Percentiles rank a stretch among this genome's conserved stretches.
Evolutionary conservation across 2,113 vertebrate species (phyloP).

Genomic region (Trochalopteron elliotii): DNA sequence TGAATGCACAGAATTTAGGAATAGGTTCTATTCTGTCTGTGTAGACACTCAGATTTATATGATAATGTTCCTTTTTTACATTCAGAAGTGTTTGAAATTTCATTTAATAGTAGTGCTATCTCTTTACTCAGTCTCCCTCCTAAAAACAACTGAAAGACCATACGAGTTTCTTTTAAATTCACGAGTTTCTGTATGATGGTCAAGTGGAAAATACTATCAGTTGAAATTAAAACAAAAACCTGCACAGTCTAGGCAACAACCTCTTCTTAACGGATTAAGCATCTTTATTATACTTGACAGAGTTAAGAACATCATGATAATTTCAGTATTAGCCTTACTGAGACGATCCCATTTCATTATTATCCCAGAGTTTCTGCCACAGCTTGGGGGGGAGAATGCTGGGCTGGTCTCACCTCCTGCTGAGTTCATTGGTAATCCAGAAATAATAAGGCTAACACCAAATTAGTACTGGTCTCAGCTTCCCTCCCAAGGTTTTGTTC

Average conservation of each 20-base stretch:
- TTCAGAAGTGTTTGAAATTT: background rate
- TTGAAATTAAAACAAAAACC: slow-evolving; percentile 4
- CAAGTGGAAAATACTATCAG: background rate
- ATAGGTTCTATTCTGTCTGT: background rate
- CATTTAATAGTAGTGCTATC: background rate
- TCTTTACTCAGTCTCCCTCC: background rate
- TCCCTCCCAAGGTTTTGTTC: background rate
- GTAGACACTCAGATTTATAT: background rate
- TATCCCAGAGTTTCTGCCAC: background rate
- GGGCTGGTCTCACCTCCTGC: background rate
- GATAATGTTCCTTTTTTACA: background rate
- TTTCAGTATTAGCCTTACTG: background rate
- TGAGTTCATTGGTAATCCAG: background rate
- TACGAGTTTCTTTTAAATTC: background rate
- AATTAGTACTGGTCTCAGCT: background rate
- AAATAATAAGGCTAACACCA: background rate
- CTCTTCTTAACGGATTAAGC: background rate
- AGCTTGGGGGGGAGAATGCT: background rate
- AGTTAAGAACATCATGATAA: background rate
- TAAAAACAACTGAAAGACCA: background rate
- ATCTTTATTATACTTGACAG: background rate
- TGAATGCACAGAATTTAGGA: background rate
- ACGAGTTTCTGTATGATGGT: background rate
- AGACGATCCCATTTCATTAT: background rate
- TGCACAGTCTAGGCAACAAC: background rate